phyloP scores from a whole-genome alignment of 2,797 vertebrate species.

The Micromesistius poutassou region DNA sequence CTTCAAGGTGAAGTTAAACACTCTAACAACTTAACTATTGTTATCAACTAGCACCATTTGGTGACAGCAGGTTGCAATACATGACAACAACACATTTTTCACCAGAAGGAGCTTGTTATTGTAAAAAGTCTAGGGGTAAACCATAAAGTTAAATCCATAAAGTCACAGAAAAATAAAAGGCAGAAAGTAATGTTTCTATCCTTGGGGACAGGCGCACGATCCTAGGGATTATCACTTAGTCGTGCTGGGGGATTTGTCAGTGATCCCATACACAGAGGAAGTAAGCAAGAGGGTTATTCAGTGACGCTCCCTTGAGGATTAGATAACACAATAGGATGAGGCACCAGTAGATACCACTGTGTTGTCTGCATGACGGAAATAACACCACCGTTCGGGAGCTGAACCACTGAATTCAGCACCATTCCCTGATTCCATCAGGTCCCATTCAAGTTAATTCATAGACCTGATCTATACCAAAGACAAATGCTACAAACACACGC shows the following conservation, averaged over 20 bases:
- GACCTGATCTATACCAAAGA: neutral
- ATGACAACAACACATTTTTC: no score
- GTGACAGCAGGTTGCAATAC: neutral
- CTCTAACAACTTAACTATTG: no score
- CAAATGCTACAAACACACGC: neutral
- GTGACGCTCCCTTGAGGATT: constrained; percentile 49
- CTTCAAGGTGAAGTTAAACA: no score
- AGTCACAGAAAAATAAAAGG: constrained; percentile 28
- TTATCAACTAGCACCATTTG: no score
- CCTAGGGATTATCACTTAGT: constrained; percentile 55
- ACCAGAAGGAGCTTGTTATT: neutral
- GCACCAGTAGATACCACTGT: constrained; percentile 40
- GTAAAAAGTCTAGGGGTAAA: neutral
- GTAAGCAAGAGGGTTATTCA: constrained; percentile 51
- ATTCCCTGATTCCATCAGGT: constrained; percentile 23
- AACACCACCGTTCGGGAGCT: constrained; percentile 28
- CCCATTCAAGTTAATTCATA: constrained; percentile 1
- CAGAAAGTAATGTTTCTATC: constrained; percentile 34
- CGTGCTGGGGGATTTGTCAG: constrained; percentile 62
- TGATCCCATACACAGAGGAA: constrained; percentile 50
- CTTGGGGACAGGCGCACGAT: constrained; percentile 52
- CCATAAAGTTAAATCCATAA: constrained; percentile 1
- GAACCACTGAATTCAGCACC: neutral
- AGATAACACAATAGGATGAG: constrained; percentile 38
- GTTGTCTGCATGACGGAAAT: constrained; percentile 33